Base-by-base conservation (phyloP, 2,888 invertebrate genomes). In the Sphaerophoria rueppellii region DNA sequence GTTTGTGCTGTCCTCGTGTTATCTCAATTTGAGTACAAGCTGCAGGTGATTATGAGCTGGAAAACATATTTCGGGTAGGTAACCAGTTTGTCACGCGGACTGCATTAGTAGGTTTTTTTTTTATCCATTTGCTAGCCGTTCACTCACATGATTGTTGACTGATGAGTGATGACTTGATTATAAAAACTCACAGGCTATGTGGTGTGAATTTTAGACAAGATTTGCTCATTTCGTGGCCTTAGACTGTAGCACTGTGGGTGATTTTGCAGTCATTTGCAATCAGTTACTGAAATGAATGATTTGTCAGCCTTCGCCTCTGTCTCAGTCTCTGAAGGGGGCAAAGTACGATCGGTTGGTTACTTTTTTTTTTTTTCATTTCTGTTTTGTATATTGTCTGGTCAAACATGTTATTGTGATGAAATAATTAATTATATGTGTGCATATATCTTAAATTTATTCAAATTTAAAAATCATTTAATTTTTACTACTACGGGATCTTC, bases 11-110 rank as follows among this genome's bases (percentile, higher is more conserved):
- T 46, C 37, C 2, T 52, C 24, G 3, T 67, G 37, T 40, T 54
- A 52, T 54, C 24, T 40, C 6, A 5, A 40, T 58, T 58, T 78
- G 57, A 16, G 52, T 43, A 50, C 72, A 58, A 48, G 9, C 32
- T 35, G 52, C 65, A 54, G 55, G 50, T 43, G 65, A 67, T 65
- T 34, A 57, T 63, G 43, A 24, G 75, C 16, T 61, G 14, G 24
- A 63, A 74, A 55, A 50, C 50, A n/a, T n/a, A 34, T 67, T 9
- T 4, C 24, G 16, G 40, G 40, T 61, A 35, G 43, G 34, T 24
- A 76, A 82, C 69, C 55, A 57, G 72, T 77, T 77, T 61, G 69
- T 74, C 69, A 74, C 74, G 74, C 60, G 74, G 32, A 79, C 16
- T 77, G 71, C 37, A 67, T 77, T 48, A 14, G 34, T 82, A 60